phyloP scores from a whole-genome alignment of 30 jellyfish, hydroid and myxozoan genomes.

The Phacellophora camtschatica region DNA sequence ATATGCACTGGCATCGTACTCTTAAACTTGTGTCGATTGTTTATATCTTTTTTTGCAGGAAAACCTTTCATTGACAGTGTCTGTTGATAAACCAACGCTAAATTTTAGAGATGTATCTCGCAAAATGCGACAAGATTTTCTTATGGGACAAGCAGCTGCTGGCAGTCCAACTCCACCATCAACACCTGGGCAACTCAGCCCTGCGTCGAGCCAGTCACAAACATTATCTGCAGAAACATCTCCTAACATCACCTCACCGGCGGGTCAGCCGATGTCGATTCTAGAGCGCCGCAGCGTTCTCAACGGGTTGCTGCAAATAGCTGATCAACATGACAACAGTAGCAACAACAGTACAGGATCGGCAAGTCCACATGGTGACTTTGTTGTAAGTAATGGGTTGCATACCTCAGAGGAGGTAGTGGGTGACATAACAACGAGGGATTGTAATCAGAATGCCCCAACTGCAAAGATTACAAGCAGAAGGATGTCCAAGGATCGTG shows the following conservation, averaged over 20 bases:
- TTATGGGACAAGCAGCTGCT: slow-evolving; percentile 39
- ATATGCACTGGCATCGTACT: no score
- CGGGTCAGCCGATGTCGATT: not conserved
- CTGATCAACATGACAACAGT: slow-evolving; percentile 40
- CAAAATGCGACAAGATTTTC: slow-evolving; percentile 10
- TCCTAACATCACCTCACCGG: slow-evolving; percentile 21
- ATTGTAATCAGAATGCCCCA: slow-evolving; percentile 32
- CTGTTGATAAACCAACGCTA: slow-evolving; percentile 39
- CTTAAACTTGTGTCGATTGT: not conserved
- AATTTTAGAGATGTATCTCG: slow-evolving; percentile 26
- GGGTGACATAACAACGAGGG: slow-evolving; percentile 61
- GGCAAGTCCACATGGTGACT: slow-evolving; percentile 42
- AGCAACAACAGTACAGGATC: slow-evolving; percentile 17
- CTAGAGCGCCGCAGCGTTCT: slow-evolving; percentile 16
- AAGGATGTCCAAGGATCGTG: slow-evolving; percentile 23
- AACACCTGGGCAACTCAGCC: slow-evolving; percentile 82
- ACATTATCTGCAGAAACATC: slow-evolving; percentile 19
- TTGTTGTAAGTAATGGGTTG: slow-evolving; percentile 45
- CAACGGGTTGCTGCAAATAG: slow-evolving; percentile 69
- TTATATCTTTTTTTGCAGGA: slow-evolving; percentile 8
- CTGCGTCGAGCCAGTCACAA: slow-evolving; percentile 24
- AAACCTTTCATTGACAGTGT: slow-evolving; percentile 30
- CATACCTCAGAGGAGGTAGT: slow-evolving; percentile 66
- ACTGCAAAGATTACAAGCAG: slow-evolving; percentile 14
- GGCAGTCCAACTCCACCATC: slow-evolving; percentile 89